Conservation (phyloP, 2,113 vertebrate species). For the Meles meles region DNA sequence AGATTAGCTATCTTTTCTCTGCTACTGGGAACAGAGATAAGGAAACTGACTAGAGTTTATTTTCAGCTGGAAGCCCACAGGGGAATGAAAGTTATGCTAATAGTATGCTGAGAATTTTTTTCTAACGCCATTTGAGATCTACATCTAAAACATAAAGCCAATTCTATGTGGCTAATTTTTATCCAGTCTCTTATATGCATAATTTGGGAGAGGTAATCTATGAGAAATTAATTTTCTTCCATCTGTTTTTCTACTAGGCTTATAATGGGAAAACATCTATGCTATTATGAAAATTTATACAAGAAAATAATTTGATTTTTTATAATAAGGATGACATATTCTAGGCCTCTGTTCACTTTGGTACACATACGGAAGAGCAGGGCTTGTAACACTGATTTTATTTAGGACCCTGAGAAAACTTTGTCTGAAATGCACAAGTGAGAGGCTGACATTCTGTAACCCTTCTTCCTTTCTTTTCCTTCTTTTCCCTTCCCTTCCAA, state of each 20-base stretch:
- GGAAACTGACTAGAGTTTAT: conserved; percentile 15
- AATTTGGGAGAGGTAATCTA: not conserved
- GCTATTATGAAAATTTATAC: not conserved
- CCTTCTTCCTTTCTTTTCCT: not conserved
- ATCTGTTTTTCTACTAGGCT: not conserved
- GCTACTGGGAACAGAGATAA: conserved; percentile 42
- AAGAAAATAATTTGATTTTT: not conserved
- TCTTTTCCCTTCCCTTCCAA: no score
- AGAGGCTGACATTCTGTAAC: not conserved
- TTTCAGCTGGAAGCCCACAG: conserved; percentile 25
- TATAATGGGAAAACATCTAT: not conserved
- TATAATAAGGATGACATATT: not conserved
- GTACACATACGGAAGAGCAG: not conserved
- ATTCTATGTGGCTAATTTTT: not conserved
- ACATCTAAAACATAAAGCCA: not conserved
- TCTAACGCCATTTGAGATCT: not conserved
- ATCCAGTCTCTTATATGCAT: not conserved
- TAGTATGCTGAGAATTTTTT: conserved; percentile 30
- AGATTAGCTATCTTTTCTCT: conserved; percentile 36
- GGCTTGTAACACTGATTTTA: not conserved
- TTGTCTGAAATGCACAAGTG: not conserved
- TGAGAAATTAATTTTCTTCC: not conserved
- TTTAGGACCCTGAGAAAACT: not conserved
- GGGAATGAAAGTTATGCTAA: conserved; percentile 39
- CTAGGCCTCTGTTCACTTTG: not conserved